Evolutionary conservation across 2,113 vertebrate genomes (phyloP).

Genomic region (Microtus ochrogaster): DNA sequence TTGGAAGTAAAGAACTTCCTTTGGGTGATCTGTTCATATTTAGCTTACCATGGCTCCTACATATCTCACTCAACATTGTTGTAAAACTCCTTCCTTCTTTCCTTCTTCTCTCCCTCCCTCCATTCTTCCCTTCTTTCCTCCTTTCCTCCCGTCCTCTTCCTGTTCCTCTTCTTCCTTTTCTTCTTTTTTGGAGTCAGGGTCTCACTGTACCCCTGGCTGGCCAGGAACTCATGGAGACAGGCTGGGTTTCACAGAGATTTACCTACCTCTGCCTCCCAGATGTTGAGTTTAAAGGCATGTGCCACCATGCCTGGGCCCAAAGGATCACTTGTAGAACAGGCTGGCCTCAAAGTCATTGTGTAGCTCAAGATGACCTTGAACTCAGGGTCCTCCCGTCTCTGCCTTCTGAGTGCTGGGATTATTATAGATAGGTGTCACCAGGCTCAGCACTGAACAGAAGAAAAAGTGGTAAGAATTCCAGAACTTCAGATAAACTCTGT

Average conservation of each 20-base stretch:
- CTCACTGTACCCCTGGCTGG: not conserved
- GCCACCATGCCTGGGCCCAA: not conserved
- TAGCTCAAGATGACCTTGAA: not conserved
- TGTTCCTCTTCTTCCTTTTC: not conserved
- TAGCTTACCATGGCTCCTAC: no score
- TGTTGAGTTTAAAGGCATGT: not conserved
- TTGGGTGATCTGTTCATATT: no score
- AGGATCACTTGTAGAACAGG: not conserved
- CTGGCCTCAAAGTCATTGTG: not conserved
- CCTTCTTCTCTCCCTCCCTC: no score
- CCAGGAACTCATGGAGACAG: not conserved
- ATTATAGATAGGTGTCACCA: not conserved
- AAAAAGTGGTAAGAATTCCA: slow-evolving; percentile 31
- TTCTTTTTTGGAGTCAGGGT: not conserved
- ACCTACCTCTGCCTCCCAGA: not conserved
- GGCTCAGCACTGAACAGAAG: not conserved
- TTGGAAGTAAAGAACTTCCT: no score
- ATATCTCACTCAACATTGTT: no score
- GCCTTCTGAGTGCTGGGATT: not conserved
- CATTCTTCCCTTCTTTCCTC: no score
- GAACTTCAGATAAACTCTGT: not conserved
- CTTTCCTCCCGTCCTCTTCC: not conserved
- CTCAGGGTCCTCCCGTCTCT: not conserved
- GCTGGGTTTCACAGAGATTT: not conserved
- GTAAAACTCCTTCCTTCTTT: not conserved